These are phyloP conservation scores for Cyaniris semiargus DNA, from an alignment of 2,888 invertebrate genomes.

Conservation along the genomic window DNA sequence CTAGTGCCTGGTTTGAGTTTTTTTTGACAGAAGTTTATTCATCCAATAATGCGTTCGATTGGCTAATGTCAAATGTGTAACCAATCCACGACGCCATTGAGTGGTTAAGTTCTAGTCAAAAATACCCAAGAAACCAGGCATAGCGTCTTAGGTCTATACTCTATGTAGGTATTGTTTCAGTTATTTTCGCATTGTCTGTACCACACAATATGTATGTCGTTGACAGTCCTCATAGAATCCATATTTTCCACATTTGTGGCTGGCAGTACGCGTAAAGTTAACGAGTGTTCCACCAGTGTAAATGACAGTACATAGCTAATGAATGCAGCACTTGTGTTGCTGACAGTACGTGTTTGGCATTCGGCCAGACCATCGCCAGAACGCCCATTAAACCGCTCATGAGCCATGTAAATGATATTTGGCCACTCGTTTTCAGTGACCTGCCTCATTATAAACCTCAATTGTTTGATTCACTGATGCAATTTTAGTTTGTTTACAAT, in stretches of 20 bases:
- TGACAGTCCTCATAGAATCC: too few relatives aligned
- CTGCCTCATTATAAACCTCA: not conserved
- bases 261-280: not conserved
- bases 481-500: conserved; percentile 5
- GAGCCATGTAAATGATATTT: conserved; percentile 21
- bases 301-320: not conserved
- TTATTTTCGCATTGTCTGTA: too few relatives aligned
- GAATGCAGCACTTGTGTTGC: conserved; percentile 6
- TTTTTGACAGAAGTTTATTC: too few relatives aligned
- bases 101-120: too few relatives aligned
- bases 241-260: not conserved
- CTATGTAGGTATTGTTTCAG: too few relatives aligned
- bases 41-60: too few relatives aligned
- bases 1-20: too few relatives aligned
- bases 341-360: conserved; percentile 37
- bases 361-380: conserved; percentile 37
- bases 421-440: conserved; percentile 16
- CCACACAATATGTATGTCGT: too few relatives aligned
- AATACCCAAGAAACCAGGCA: too few relatives aligned
- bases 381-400: conserved; percentile 31
- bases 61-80: too few relatives aligned
- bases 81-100: too few relatives aligned
- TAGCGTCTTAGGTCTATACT: too few relatives aligned
- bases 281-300: not conserved
- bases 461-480: conserved; percentile 9